These are phyloP conservation scores for Elmis aenea DNA, from an alignment of 2,888 invertebrate species.

Conservation along the genomic window DNA sequence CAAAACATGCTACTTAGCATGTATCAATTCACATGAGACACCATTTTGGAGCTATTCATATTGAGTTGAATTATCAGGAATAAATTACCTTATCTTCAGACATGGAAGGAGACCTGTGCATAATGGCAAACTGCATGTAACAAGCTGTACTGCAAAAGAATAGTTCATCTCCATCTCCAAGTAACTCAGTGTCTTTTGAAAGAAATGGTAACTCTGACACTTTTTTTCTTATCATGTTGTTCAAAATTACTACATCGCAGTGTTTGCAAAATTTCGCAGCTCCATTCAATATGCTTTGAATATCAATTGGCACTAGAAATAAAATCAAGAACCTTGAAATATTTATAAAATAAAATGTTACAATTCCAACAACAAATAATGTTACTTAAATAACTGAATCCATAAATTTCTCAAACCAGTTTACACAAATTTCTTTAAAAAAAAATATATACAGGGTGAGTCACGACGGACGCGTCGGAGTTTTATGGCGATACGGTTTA, in stretches of 20 bases:
- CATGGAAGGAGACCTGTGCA: constrained; percentile 54
- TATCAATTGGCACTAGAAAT: constrained; percentile 66
- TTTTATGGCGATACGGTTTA: no score
- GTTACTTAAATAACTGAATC: no score
- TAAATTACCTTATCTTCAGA: constrained; percentile 53
- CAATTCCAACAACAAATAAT: no score
- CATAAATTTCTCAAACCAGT: no score
- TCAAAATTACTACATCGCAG: constrained; percentile 87
- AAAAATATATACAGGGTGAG: no score
- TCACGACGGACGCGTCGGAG: no score
- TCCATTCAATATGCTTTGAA: constrained; percentile 86
- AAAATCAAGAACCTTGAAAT: no score
- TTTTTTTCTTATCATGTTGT: constrained; percentile 75
- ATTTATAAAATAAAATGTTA: constrained; percentile 1
- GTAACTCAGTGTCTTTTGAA: constrained; percentile 59
- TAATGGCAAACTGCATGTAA: constrained; percentile 77
- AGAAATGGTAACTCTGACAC: constrained; percentile 71
- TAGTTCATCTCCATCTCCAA: constrained; percentile 58
- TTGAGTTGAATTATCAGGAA: no score
- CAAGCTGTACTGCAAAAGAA: constrained; percentile 88
- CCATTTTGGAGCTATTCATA: no score
- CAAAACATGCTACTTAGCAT: no score
- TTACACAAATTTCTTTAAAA: no score
- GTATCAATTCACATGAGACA: no score
- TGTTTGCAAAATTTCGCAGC: constrained; percentile 87